Conservation (phyloP, 2,113 vertebrate genomes). For the Peromyscus californicus region DNA sequence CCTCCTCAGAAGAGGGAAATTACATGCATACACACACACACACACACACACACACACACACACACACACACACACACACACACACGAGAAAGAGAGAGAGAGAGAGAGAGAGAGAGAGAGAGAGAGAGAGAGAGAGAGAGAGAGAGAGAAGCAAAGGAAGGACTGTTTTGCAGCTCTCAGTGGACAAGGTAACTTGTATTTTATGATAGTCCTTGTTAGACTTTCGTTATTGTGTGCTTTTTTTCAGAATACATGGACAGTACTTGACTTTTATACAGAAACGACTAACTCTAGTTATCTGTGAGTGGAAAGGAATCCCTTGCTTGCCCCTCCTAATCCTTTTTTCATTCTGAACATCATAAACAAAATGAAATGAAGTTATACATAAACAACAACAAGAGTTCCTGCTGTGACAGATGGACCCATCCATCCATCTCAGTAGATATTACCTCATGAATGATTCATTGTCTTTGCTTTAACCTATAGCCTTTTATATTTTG, state of each 20-base stretch:
- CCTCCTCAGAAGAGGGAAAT: background rate
- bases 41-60: background rate
- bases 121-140: no score
- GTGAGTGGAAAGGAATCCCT: constrained; percentile 35
- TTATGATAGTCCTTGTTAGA: background rate
- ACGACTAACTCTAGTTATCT: constrained; percentile 63
- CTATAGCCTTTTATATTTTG: constrained; percentile 88
- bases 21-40: background rate
- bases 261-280: constrained; percentile 53
- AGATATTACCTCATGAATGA: constrained; percentile 91
- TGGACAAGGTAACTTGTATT: background rate
- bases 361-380: constrained; percentile 79
- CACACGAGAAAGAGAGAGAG: no score
- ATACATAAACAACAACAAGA: constrained; percentile 73
- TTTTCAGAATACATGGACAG: background rate
- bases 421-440: constrained; percentile 86
- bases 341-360: constrained; percentile 68
- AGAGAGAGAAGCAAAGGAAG: background rate
- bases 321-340: constrained; percentile 63
- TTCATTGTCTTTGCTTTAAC: constrained; percentile 89
- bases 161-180: background rate
- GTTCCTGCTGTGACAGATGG: constrained; percentile 86
- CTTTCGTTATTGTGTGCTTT: background rate
- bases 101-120: no score
- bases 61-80: no score